A percentile compares a stretch with the other conserved stretches of the same genome.
Conservation (phyloP, 1,140 invertebrate genomes). For the Penaeus vannamei region DNA sequence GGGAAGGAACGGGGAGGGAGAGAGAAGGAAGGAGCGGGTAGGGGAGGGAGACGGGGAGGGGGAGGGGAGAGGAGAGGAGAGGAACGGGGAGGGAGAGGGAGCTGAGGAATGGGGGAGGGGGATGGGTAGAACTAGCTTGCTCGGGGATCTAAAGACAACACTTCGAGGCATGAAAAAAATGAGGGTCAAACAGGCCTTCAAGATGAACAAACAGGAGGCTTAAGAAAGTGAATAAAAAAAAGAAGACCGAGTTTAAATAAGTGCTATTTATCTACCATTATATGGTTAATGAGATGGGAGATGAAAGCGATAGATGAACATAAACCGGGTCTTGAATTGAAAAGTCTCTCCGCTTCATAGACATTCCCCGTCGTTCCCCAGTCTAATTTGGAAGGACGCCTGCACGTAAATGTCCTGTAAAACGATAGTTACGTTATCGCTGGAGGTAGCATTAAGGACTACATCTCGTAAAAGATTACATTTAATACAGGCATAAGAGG, state of each 20-base stretch:
- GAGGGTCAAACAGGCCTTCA: neutral
- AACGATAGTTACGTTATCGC: too few relatives aligned
- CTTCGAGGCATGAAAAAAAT: too few relatives aligned
- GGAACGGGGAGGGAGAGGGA: neutral
- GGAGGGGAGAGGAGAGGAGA: neutral
- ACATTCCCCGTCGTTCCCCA: too few relatives aligned
- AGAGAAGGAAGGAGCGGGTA: neutral
- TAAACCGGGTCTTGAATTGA: neutral
- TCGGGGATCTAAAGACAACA: conserved; percentile 9
- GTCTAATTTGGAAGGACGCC: too few relatives aligned
- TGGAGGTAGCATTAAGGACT: too few relatives aligned
- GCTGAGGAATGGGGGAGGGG: neutral
- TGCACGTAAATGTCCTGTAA: too few relatives aligned
- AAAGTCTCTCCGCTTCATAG: too few relatives aligned
- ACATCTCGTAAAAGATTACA: too few relatives aligned
- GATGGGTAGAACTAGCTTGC: neutral
- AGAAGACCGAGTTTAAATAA: neutral
- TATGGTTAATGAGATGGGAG: neutral
- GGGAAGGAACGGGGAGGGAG: neutral
- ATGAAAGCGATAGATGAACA: neutral
- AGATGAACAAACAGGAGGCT: neutral
- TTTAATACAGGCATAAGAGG: too few relatives aligned
- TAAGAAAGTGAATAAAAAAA: neutral
- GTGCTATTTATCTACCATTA: neutral
- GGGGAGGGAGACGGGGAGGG: too few relatives aligned